These are phyloP conservation scores for Panopea generosa DNA, from an alignment of 2,888 invertebrate species.

Conservation along the genomic window DNA sequence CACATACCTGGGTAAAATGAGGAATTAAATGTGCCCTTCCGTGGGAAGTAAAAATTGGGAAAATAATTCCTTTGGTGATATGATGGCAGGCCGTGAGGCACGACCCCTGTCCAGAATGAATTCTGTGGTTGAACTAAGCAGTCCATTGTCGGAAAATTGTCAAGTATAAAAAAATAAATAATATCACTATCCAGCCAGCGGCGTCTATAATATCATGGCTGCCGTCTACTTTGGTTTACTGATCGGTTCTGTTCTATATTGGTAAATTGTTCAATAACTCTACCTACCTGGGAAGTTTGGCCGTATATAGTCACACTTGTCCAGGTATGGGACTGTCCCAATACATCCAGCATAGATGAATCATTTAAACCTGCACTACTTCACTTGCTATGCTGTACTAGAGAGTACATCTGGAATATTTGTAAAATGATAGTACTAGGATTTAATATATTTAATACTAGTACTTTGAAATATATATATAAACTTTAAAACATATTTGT, in stretches of 20 bases:
- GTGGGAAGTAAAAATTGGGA: conserved; percentile 68
- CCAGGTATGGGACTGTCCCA: conserved; percentile 22
- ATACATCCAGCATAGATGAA: not conserved
- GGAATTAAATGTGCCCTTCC: conserved; percentile 65
- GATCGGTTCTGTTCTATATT: conserved; percentile 55
- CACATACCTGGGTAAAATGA: conserved; percentile 69
- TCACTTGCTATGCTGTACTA: no score
- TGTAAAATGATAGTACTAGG: no score
- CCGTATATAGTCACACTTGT: conserved; percentile 28
- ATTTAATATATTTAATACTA: no score
- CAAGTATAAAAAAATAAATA: conserved; percentile 25
- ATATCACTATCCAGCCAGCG: conserved; percentile 64
- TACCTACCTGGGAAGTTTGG: conserved; percentile 58
- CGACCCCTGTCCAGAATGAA: conserved; percentile 71
- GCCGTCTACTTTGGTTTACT: conserved; percentile 48
- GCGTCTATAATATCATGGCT: conserved; percentile 55
- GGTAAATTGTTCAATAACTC: conserved; percentile 61
- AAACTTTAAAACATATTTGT: no score
- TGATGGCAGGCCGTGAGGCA: conserved; percentile 67
- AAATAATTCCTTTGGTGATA: conserved; percentile 68
- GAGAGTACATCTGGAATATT: no score
- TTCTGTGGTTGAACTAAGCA: conserved; percentile 72
- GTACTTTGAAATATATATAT: no score
- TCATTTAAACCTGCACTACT: no score
- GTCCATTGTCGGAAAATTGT: conserved; percentile 67